These are phyloP conservation scores for Aplodontia rufa DNA, from an alignment of 2,113 vertebrate genomes.

Conservation along the genomic window DNA sequence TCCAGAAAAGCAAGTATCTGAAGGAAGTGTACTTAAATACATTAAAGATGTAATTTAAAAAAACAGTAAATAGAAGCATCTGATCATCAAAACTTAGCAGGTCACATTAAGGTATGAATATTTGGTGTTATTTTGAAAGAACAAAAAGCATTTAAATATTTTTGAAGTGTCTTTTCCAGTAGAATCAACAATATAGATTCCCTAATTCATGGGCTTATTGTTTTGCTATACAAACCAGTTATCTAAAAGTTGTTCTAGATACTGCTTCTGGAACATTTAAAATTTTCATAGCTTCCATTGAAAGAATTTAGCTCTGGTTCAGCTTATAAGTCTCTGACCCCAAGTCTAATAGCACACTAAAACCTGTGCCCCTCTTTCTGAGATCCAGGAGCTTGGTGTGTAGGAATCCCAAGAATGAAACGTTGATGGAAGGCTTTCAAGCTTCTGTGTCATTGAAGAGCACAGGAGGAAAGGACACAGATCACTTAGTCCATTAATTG, in stretches of 20 bases:
- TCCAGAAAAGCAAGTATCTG: conserved; percentile 15
- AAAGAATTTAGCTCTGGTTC: background rate
- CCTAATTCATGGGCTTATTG: background rate
- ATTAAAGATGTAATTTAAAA: background rate
- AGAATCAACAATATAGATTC: background rate
- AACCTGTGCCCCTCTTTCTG: background rate
- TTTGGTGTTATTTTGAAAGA: background rate
- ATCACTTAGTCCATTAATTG: background rate
- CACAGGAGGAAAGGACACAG: background rate
- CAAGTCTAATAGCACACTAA: background rate
- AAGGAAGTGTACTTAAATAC: background rate
- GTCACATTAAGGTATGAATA: background rate
- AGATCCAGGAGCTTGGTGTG: background rate
- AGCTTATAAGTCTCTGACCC: background rate
- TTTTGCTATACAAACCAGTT: background rate
- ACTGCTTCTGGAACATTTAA: background rate
- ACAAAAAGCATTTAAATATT: background rate
- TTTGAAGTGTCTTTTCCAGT: background rate
- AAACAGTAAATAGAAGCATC: conserved; percentile 5
- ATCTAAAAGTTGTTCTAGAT: background rate
- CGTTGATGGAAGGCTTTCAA: background rate
- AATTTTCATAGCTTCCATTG: background rate
- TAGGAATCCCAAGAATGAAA: background rate
- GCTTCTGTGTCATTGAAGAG: background rate
- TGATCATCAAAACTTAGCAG: background rate